Conservation (phyloP, 1,140 invertebrate genomes). For the Theocolax elegans region DNA sequence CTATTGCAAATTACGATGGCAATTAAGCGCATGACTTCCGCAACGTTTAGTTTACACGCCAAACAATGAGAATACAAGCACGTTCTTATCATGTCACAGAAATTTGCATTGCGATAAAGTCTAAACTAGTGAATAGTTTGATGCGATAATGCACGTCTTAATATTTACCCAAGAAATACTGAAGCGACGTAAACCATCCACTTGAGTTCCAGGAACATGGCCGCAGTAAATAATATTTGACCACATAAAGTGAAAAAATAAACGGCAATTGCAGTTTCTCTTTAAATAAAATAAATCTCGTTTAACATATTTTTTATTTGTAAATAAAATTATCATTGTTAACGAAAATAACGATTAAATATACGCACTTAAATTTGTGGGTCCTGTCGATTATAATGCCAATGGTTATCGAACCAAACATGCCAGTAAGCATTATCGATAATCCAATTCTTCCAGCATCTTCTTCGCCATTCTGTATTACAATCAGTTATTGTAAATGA, state of each 20-base stretch:
- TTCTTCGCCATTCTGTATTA: slow-evolving; percentile 68
- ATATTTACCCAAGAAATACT: slow-evolving; percentile 70
- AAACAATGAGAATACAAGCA: no score
- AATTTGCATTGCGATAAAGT: no score
- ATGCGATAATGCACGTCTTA: no score
- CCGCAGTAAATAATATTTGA: slow-evolving; percentile 43
- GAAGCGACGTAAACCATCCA: slow-evolving; percentile 74
- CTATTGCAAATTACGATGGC: no score
- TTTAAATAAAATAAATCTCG: slow-evolving; percentile 13
- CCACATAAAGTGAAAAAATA: slow-evolving; percentile 43
- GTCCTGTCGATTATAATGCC: slow-evolving; percentile 78
- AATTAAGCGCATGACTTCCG: no score
- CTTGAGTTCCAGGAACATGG: slow-evolving; percentile 57
- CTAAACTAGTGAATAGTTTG: no score
- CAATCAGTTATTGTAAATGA: no score
- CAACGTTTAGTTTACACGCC: no score
- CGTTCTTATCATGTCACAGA: no score
- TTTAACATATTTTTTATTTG: no score
- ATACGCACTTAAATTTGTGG: slow-evolving; percentile 71
- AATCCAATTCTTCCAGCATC: slow-evolving; percentile 78
- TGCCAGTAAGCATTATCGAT: slow-evolving; percentile 75
- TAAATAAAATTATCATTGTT: no score
- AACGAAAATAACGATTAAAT: no score
- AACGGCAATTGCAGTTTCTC: slow-evolving; percentile 30
- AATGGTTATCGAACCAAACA: slow-evolving; percentile 75